Evolutionary conservation across 23 tunicate species (phyloP).

Genomic region (Halocynthia roretzi): DNA sequence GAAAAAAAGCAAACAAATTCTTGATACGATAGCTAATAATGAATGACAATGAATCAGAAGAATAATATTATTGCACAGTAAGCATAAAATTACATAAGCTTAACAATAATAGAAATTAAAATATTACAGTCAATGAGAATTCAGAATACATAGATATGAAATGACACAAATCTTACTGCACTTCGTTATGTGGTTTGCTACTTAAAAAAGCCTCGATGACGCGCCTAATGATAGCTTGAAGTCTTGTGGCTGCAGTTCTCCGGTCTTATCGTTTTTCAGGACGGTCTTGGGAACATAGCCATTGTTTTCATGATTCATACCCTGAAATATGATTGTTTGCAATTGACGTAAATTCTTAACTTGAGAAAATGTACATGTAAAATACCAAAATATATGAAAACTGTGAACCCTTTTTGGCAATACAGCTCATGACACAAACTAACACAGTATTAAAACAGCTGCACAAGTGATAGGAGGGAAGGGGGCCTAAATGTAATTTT

Average conservation of each 20-base stretch:
- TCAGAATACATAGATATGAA: neutral
- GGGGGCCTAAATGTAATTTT: neutral
- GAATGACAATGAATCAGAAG: neutral
- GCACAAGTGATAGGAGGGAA: too few species aligned
- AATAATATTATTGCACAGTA: slow-evolving; percentile 4
- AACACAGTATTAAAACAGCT: too few species aligned
- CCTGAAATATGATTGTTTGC: too few species aligned
- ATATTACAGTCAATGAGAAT: neutral
- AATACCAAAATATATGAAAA: neutral
- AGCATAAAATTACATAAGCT: neutral
- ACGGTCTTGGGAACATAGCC: too few species aligned
- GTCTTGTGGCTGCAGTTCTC: slow-evolving; percentile 28
- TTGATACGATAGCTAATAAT: neutral
- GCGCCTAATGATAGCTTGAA: slow-evolving; percentile 18
- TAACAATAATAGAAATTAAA: neutral
- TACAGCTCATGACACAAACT: too few species aligned
- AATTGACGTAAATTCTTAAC: neutral
- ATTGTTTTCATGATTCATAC: too few species aligned
- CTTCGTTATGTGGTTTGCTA: neutral
- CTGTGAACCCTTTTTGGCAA: neutral
- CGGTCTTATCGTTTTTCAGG: neutral
- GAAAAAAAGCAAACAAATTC: too few species aligned
- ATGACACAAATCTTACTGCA: too few species aligned
- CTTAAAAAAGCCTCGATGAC: slow-evolving; percentile 12
- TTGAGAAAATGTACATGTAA: neutral